Evolutionary conservation across 1,140 invertebrate species (phyloP).

Genomic region (Cyphomyrmex costatus): DNA sequence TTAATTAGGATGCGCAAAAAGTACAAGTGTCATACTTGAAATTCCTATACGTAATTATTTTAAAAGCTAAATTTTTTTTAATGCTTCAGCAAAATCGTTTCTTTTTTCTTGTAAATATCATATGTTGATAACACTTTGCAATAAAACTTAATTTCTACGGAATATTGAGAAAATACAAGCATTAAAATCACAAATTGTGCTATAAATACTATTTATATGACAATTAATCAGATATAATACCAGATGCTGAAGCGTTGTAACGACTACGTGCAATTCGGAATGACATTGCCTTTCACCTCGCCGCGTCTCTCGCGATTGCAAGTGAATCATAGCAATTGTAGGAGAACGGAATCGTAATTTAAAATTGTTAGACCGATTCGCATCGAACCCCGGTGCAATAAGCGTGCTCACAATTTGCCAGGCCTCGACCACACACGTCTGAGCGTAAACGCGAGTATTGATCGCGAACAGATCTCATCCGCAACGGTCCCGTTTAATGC

Average conservation of each 20-base stretch:
- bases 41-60: too few species aligned
- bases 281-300: not conserved
- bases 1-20: too few species aligned
- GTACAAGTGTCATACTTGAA: too few species aligned
- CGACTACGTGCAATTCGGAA: not conserved
- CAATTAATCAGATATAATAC: constrained; percentile 11
- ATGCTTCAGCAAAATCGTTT: too few species aligned
- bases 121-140: not conserved
- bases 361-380: constrained; percentile 26
- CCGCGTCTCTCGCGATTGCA: constrained; percentile 19
- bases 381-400: constrained; percentile 33
- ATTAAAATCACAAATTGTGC: not conserved
- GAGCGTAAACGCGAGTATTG: constrained; percentile 44
- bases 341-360: constrained; percentile 37
- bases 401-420: constrained; percentile 30
- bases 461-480: constrained; percentile 40
- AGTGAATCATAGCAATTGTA: constrained; percentile 26
- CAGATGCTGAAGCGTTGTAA: not conserved
- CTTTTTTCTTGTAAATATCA: not conserved
- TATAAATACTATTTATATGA: not conserved
- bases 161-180: too few species aligned
- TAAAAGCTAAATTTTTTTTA: too few species aligned
- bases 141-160: not conserved
- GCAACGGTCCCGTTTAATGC: constrained; percentile 14
- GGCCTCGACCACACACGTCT: constrained; percentile 28